phyloP scores from a whole-genome alignment of 2,888 invertebrate species.

The Apomyelois bistriatella region DNA sequence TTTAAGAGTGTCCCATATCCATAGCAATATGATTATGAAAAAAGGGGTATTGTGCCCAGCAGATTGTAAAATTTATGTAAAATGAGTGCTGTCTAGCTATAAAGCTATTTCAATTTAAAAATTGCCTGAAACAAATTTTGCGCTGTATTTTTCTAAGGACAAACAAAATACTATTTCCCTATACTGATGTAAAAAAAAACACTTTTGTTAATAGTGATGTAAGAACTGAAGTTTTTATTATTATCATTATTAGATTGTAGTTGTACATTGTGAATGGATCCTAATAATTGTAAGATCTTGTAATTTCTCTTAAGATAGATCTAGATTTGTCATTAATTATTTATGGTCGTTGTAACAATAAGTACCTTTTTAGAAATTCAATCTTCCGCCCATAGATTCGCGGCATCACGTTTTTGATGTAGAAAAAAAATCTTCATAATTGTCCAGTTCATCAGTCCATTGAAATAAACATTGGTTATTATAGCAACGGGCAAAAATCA shows the following conservation, averaged over 20 bases:
- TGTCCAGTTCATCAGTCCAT: constrained; percentile 14
- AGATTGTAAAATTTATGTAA: too few species aligned
- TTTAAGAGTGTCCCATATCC: too few species aligned
- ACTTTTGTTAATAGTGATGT: constrained; percentile 13
- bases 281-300: constrained; percentile 63
- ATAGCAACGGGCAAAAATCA: neutral
- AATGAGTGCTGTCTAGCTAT: too few species aligned
- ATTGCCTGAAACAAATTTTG: neutral
- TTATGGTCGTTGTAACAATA: constrained; percentile 40
- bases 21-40: too few species aligned
- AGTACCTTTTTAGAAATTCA: constrained; percentile 25
- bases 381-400: constrained; percentile 41
- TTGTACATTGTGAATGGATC: constrained; percentile 67
- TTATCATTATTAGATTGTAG: constrained; percentile 35
- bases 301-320: constrained; percentile 41
- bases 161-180: constrained; percentile 6
- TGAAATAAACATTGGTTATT: constrained; percentile 2
- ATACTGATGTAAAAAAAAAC: constrained; percentile 4
- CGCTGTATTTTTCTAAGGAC: constrained; percentile 2
- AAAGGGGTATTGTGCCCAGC: too few species aligned
- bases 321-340: constrained; percentile 36
- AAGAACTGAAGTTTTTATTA: constrained; percentile 21
- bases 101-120: neutral
- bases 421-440: constrained; percentile 2
- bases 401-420: constrained; percentile 42